Evolutionary conservation across 2,797 vertebrate genomes (phyloP), one percentile per base, ranked within the genome.

Genomic region (Enteromius treurensis): DNA sequence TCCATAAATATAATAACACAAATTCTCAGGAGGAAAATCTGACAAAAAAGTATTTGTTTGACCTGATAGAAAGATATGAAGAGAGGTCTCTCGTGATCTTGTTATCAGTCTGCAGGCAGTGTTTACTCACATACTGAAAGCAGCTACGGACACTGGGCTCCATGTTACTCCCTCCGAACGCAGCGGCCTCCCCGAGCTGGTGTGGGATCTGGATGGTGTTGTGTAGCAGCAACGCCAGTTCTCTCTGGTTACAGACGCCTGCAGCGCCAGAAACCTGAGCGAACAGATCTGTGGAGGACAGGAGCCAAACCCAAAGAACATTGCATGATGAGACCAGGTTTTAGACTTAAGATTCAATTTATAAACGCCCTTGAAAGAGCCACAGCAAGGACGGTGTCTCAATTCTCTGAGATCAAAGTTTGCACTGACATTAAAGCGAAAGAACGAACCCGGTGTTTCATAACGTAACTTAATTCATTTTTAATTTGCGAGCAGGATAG

Each of bases 131-230:
- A 91, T 95, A 94, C 0, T 95, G 94, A 89, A 97, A 96, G 89
- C 96, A 97, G 90, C 96, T 97, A 53, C 93, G 95, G 32, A 97
- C 95, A 0, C 95, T 97, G 76, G 96, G 96, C 71, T 95, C 95
- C 53, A 96, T 95, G 84, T 96, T 96, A 90, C 94, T 95, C 75
- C 95, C 96, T 75, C 96, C 96, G 0, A 96, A 97, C 13, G 96
- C 95, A 0, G 95, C 95, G 4, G 95, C 95, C 87, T 97, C 96
- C 0, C 96, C 95, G 3, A 97, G 93, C 85, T 97, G 95, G 29
- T 95, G 91, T 0, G 96, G 96, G 85, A 97, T 96, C 90, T 96
- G 96, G 71, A 97, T 95, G 11, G 94, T 95, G 11, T 95, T 95
- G 0, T 95, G 95, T 34, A 97, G 93, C 29, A 97, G 88, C 78